Conservation (phyloP, 2,888 invertebrate species). For the Leptura quadrifasciata region DNA sequence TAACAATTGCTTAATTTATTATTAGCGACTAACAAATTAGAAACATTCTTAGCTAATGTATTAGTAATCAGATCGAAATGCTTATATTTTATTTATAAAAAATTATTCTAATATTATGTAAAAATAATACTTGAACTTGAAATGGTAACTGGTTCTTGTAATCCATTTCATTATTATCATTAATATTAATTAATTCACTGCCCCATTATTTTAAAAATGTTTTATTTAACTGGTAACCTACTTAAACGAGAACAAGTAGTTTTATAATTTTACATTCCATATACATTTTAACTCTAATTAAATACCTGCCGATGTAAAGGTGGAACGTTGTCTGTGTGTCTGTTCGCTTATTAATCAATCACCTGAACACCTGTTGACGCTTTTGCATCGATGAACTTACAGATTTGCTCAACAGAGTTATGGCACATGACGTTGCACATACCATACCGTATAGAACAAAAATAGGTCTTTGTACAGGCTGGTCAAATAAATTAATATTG, state of each 20-base stretch:
- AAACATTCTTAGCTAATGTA: not conserved
- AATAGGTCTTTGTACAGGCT: too few species aligned
- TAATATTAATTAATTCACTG: not conserved
- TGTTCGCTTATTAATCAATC: too few species aligned
- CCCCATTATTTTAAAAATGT: not conserved
- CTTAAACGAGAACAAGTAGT: not conserved
- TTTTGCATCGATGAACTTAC: too few species aligned
- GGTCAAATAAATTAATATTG: too few species aligned
- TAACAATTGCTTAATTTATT: not conserved
- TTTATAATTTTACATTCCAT: not conserved
- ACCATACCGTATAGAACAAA: too few species aligned
- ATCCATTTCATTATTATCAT: not conserved
- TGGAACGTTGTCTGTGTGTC: too few species aligned
- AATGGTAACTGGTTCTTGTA: not conserved
- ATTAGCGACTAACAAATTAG: not conserved
- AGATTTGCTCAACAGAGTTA: too few species aligned
- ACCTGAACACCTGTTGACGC: too few species aligned
- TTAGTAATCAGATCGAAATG: not conserved
- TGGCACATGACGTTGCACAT: too few species aligned
- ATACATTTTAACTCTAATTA: too few species aligned
- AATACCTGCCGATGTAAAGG: too few species aligned
- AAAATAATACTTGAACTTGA: conserved; percentile 3
- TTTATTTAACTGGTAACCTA: not conserved
- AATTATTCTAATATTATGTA: not conserved
- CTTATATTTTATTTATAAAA: conserved; percentile 7